Conservation (phyloP, 2,888 invertebrate genomes). For the Agriopis aurantiaria region DNA sequence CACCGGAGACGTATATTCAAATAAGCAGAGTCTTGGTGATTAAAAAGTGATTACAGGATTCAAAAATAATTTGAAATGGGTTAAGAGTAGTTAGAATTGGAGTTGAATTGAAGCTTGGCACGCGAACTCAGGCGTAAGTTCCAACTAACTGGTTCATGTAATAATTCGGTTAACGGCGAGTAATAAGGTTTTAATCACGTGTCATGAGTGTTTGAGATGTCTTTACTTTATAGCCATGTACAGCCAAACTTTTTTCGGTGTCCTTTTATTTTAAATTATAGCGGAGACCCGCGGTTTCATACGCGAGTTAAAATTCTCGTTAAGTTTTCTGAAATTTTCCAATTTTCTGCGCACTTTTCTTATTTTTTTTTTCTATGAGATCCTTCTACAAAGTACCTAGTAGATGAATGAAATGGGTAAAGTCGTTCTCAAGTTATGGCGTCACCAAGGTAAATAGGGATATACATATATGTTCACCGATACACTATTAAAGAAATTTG, state of each 20-base stretch:
- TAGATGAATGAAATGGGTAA: too few species aligned
- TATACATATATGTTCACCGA: too few species aligned
- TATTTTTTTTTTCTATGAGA: not conserved
- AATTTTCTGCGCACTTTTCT: not conserved
- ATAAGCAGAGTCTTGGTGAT: slow-evolving; percentile 67
- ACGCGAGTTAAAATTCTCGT: too few species aligned
- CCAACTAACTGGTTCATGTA: slow-evolving; percentile 26
- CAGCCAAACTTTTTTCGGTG: too few species aligned
- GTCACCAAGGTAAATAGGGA: too few species aligned
- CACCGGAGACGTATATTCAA: slow-evolving; percentile 66
- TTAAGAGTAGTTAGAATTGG: slow-evolving; percentile 30
- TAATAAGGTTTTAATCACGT: slow-evolving; percentile 31
- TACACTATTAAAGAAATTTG: too few species aligned
- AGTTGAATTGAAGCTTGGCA: slow-evolving; percentile 42
- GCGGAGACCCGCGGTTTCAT: too few species aligned
- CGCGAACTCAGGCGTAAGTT: slow-evolving; percentile 40
- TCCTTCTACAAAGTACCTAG: too few species aligned
- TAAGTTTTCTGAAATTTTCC: too few species aligned
- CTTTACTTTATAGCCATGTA: too few species aligned
- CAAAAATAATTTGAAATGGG: slow-evolving; percentile 48
- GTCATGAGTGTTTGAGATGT: not conserved
- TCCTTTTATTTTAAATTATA: too few species aligned
- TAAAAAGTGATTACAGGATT: slow-evolving; percentile 66
- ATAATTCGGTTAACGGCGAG: slow-evolving; percentile 12
- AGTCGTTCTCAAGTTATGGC: too few species aligned